phyloP scores from a whole-genome alignment of 35 echinoderm and acorn worm genomes.

The Holothuria glaberrima region DNA sequence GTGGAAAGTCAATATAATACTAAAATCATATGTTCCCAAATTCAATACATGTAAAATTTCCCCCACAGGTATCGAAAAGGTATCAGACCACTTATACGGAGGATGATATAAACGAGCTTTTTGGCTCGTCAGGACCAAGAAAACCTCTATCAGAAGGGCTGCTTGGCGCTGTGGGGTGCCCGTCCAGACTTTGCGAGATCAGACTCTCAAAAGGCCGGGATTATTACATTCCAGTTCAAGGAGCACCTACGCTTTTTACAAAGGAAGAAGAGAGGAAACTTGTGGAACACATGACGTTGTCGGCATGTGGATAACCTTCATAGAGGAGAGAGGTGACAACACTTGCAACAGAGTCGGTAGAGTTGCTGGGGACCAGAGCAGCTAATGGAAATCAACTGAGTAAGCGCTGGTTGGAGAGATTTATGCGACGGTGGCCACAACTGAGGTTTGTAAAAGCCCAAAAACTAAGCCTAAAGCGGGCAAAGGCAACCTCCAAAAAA shows the following conservation, averaged over 20 bases:
- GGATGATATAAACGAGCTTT: neutral
- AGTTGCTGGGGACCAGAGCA: neutral
- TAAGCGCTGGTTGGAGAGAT: neutral
- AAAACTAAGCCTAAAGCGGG: neutral
- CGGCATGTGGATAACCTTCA: neutral
- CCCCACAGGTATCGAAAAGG: neutral
- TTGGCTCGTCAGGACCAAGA: neutral
- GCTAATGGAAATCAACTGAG: neutral
- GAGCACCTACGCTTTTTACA: neutral
- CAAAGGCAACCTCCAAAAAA: slow-evolving; percentile 10
- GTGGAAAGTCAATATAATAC: too few relatives aligned
- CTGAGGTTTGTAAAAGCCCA: neutral
- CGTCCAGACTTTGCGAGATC: neutral
- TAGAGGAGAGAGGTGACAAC: neutral
- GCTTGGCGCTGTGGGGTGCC: neutral
- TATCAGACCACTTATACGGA: neutral
- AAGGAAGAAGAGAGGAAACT: neutral
- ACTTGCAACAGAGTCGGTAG: neutral
- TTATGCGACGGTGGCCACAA: slow-evolving; percentile 9
- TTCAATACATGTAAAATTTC: too few relatives aligned
- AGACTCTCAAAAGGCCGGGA: neutral
- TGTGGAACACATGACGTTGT: neutral
- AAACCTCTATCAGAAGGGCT: neutral
- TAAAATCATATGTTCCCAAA: too few relatives aligned
- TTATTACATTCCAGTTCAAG: neutral